A percentile compares a stretch with the other conserved stretches of the same genome.
These are phyloP conservation scores for Synanthedon andrenaeformis DNA, from an alignment of 2,888 invertebrate genomes.

Conservation along the genomic window DNA sequence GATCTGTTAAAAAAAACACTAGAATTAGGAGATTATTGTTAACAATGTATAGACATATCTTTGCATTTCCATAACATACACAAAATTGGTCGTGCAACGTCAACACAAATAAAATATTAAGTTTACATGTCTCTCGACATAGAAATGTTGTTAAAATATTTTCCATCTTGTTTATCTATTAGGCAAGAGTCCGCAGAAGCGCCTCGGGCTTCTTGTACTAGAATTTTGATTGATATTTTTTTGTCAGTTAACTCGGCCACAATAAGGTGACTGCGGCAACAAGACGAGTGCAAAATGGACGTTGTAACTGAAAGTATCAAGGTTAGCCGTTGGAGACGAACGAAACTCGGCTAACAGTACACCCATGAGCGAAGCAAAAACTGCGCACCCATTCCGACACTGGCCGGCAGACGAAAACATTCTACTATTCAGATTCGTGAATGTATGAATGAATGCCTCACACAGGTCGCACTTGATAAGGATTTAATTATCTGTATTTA, in stretches of 20 bases:
- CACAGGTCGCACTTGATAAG: constrained; percentile 33
- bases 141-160: constrained; percentile 30
- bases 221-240: constrained; percentile 71
- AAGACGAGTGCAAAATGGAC: constrained; percentile 66
- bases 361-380: constrained; percentile 52
- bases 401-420: constrained; percentile 28
- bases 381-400: constrained; percentile 38
- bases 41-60: not conserved
- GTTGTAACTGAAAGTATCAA: constrained; percentile 68
- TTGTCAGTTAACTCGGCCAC: constrained; percentile 65
- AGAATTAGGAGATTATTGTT: no score
- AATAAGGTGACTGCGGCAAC: constrained; percentile 67
- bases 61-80: not conserved
- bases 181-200: constrained; percentile 44
- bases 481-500: constrained; percentile 36
- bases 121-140: constrained; percentile 39
- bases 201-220: constrained; percentile 65
- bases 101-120: constrained; percentile 42
- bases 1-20: no score
- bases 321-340: constrained; percentile 57
- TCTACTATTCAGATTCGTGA: constrained; percentile 55
- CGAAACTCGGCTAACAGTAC: constrained; percentile 65
- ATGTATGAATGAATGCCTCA: constrained; percentile 39
- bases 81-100: constrained; percentile 14
- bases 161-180: constrained; percentile 36